Evolutionary conservation across 2,888 invertebrate genomes (phyloP).

Genomic region (Calephelis perditalis): DNA sequence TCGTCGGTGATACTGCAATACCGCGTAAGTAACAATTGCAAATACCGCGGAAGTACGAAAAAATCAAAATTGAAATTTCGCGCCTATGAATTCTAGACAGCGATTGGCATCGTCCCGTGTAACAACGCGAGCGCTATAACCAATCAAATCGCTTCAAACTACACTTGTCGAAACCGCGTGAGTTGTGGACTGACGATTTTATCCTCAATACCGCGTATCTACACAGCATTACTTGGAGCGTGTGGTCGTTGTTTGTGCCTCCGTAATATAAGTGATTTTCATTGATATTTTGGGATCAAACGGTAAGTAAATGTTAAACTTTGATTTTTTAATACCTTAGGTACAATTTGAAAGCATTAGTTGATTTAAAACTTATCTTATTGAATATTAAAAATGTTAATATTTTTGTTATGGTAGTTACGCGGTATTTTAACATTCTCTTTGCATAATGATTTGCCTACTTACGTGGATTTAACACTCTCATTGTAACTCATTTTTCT

Average conservation of each 20-base stretch:
- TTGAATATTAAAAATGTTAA: constrained; percentile 10
- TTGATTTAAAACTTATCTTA: constrained; percentile 10
- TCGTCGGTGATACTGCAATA: constrained; percentile 3
- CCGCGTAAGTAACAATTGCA: constrained; percentile 5
- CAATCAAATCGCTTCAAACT: constrained; percentile 9
- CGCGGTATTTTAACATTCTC: no score
- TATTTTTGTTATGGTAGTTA: constrained; percentile 11
- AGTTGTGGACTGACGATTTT: constrained; percentile 1
- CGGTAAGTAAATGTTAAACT: constrained; percentile 11
- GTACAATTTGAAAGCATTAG: constrained; percentile 10
- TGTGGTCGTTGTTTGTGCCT: constrained; percentile 11
- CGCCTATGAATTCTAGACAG: constrained; percentile 19
- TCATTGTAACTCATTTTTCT: constrained; percentile 11
- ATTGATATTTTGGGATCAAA: constrained; percentile 10
- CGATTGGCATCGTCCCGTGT: constrained; percentile 19
- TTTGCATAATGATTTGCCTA: no score
- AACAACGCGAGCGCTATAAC: constrained; percentile 8
- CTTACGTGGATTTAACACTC: constrained; percentile 11
- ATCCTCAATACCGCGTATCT: constrained; percentile 11
- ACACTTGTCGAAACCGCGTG: constrained; percentile 8
- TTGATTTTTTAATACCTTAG: constrained; percentile 11
- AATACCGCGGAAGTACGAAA: no score
- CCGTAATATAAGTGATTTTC: constrained; percentile 10
- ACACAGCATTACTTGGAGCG: constrained; percentile 9
- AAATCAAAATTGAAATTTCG: constrained; percentile 21